phyloP scores from a whole-genome alignment of 2,888 invertebrate species.

The Lampropteryx suffumata region DNA sequence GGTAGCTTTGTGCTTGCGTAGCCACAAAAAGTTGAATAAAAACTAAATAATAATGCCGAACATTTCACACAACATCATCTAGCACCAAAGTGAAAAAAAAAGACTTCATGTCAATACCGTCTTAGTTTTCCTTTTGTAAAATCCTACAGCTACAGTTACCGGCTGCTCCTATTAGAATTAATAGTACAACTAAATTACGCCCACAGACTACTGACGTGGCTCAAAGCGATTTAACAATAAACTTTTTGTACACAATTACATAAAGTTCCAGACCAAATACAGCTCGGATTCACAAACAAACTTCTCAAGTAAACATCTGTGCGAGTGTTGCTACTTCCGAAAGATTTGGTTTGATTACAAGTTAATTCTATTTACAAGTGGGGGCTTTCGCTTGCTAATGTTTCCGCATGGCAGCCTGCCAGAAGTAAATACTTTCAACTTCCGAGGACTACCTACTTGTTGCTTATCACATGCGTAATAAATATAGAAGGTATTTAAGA shows the following conservation, averaged over 20 bases:
- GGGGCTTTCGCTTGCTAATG: constrained; percentile 7
- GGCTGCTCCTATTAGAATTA: too few relatives aligned
- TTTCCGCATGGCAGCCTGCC: constrained; percentile 17
- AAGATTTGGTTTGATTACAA: constrained; percentile 11
- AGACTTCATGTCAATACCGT: too few relatives aligned
- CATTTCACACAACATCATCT: too few relatives aligned
- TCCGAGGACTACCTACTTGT: constrained; percentile 11
- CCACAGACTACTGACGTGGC: too few relatives aligned
- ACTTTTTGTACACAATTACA: neutral
- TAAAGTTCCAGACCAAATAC: neutral
- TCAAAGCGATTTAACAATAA: too few relatives aligned
- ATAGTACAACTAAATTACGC: too few relatives aligned
- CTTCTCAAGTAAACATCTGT: neutral
- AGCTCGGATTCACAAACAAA: neutral
- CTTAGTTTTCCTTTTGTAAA: too few relatives aligned
- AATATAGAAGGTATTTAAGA: neutral
- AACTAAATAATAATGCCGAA: too few relatives aligned
- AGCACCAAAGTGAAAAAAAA: too few relatives aligned
- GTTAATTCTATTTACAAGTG: constrained; percentile 16
- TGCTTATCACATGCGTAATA: constrained; percentile 11
- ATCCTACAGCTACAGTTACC: too few relatives aligned
- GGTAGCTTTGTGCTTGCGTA: too few relatives aligned
- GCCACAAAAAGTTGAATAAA: too few relatives aligned
- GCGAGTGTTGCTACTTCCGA: constrained; percentile 7
- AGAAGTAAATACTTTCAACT: constrained; percentile 6